Evolutionary conservation across 2,888 invertebrate species (phyloP).

Genomic region (Gastrophysa polygoni): DNA sequence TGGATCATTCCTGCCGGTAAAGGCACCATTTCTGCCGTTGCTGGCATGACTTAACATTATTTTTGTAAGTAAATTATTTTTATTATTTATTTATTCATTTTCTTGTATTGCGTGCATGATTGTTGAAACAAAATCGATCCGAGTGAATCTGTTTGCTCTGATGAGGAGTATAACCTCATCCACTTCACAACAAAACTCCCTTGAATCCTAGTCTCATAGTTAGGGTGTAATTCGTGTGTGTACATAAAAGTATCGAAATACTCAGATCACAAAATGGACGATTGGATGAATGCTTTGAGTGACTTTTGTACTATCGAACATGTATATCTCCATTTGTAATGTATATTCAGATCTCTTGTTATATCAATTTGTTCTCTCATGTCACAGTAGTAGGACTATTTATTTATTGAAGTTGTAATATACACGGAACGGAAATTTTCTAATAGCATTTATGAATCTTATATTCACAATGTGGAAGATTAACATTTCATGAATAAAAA

Average conservation of each 20-base stretch:
- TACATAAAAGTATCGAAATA: conserved; percentile 45
- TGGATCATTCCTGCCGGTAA: conserved; percentile 47
- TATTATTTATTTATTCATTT: conserved; percentile 36
- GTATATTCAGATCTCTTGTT: conserved; percentile 2
- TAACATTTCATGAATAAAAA: conserved; percentile 35
- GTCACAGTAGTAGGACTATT: conserved; percentile 25
- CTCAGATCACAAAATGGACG: conserved; percentile 26
- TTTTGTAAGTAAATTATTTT: conserved; percentile 52
- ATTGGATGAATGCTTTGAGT: neutral
- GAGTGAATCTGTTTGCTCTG: conserved; percentile 38
- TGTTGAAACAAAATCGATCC: conserved; percentile 43
- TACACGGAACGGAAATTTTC: conserved; percentile 18
- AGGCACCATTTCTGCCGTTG: conserved; percentile 40
- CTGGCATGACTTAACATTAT: conserved; percentile 48
- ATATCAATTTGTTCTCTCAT: conserved; percentile 14
- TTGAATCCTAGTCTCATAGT: conserved; percentile 55
- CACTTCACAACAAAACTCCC: conserved; percentile 24
- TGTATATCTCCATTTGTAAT: conserved; percentile 3
- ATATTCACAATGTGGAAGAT: conserved; percentile 28
- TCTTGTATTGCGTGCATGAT: conserved; percentile 42
- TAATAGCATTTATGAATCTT: conserved; percentile 25
- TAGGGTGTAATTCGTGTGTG: conserved; percentile 53
- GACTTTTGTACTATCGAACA: neutral
- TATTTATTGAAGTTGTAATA: conserved; percentile 29
- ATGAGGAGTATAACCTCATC: conserved; percentile 26